phyloP scores from a whole-genome alignment of 35 echinoderm and acorn worm genomes.

The Hemicentrotus pulcherrimus region DNA sequence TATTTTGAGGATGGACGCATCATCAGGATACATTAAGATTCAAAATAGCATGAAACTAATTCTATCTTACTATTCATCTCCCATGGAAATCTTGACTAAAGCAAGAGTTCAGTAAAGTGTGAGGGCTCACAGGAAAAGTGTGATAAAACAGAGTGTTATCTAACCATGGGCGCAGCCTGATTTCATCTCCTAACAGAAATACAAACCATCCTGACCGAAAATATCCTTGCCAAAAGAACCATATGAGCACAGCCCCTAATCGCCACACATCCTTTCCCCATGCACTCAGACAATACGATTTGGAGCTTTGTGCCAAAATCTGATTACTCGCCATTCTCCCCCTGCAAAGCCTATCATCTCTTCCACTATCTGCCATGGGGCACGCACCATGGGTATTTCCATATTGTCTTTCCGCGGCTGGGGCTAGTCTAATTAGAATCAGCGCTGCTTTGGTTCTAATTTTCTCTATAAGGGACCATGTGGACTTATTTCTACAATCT shows the following conservation, averaged over 20 bases:
- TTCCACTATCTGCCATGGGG: background rate
- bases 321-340: slow-evolving; percentile 15
- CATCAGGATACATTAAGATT: background rate
- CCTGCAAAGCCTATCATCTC: background rate
- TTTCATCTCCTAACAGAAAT: slow-evolving; percentile 15
- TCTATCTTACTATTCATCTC: background rate
- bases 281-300: slow-evolving; percentile 27
- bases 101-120: background rate
- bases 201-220: slow-evolving; percentile 19
- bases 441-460: background rate
- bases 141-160: background rate
- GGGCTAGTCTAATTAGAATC: background rate
- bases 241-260: background rate
- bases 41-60: background rate
- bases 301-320: slow-evolving; percentile 3
- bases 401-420: slow-evolving; percentile 15
- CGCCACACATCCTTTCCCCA: background rate
- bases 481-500: background rate
- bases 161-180: slow-evolving; percentile 33
- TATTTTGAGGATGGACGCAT: background rate
- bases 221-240: background rate
- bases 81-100: background rate
- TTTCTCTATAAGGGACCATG: background rate
- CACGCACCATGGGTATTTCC: slow-evolving; percentile 22
- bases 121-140: background rate